Base-by-base conservation (phyloP, 1,140 invertebrate species). In the Apis mellifera region DNA sequence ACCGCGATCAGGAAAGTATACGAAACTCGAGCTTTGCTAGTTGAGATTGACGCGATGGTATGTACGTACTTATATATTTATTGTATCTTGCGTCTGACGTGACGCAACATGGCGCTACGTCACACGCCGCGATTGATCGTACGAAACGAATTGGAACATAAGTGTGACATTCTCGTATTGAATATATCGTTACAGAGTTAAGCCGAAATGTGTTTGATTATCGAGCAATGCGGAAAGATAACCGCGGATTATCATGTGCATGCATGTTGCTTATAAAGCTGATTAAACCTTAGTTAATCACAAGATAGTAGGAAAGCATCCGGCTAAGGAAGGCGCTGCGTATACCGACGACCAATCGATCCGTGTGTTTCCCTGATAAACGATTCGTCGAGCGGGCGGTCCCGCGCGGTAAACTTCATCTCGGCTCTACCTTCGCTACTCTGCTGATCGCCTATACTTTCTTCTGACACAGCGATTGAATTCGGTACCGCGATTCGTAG, bases 211-310 rank as follows among this genome's bases (percentile, higher is more conserved):
- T 85, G 82, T 81, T 73, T 17, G 32, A 32, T n/a, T 66, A 80
- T 72, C 85, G 84, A 72, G 60, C 82, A 83, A 59, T 52, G 73
- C 77, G 85, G 76, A 86, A 89, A 91, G 91, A 92, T 92, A 90
- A 90, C 88, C 86, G 81, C 87, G 92, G 93, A 93, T 93, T 93
- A 93, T 93, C 92, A 93, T 92, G 91, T 90, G 91, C 92, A 87
- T 92, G 91, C 91, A 92, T 92, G 92, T 91, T 92, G 92, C 93
- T 93, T 93, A 92, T 93, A 93, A 93, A 93, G 93, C 92, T 93
- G 92, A 93, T 93, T 93, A 93, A 93, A 93, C 92, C 93, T 93
- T 93, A 93, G 91, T 93, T 93, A 93, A 93, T 93, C 92, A 93
- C 90, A 93, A 93, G 82, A 76, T 86, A 93, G 66, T 86, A 90